Evolutionary conservation across 2,113 vertebrate genomes (phyloP).

Genomic region (Aldabrachelys gigantea): DNA sequence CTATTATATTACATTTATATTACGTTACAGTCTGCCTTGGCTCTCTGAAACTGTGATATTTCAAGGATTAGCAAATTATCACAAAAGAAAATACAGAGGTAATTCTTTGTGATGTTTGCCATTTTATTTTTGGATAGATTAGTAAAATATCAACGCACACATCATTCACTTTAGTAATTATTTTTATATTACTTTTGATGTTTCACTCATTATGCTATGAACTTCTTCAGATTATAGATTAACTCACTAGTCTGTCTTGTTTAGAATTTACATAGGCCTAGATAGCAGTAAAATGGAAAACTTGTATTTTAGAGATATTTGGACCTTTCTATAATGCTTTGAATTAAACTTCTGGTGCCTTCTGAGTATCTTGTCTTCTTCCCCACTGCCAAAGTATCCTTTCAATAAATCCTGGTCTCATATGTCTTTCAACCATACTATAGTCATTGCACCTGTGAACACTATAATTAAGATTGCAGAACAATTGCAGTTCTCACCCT

Average conservation of each 20-base stretch:
- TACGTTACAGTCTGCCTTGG: neutral
- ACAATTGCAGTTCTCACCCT: neutral
- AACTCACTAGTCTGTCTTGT: neutral
- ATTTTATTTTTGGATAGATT: neutral
- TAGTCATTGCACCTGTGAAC: neutral
- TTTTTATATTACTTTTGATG: neutral
- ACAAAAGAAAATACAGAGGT: neutral
- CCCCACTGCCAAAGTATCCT: neutral
- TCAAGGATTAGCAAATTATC: constrained; percentile 28
- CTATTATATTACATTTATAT: constrained; percentile 16
- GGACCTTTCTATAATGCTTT: neutral
- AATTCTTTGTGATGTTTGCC: neutral
- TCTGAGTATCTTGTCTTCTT: neutral
- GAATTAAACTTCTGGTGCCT: neutral
- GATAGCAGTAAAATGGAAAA: neutral
- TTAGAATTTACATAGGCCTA: neutral
- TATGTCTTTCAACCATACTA: neutral
- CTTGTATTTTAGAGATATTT: neutral
- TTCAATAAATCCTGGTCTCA: neutral
- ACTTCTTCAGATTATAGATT: neutral
- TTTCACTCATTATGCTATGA: neutral
- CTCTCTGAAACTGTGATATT: neutral
- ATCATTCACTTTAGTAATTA: neutral
- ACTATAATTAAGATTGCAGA: neutral
- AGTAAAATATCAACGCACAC: neutral